Evolutionary conservation across 2,797 vertebrate species (phyloP), one percentile per base, ranked within the genome.

Genomic region (Acrossocheilus fasciatus): DNA sequence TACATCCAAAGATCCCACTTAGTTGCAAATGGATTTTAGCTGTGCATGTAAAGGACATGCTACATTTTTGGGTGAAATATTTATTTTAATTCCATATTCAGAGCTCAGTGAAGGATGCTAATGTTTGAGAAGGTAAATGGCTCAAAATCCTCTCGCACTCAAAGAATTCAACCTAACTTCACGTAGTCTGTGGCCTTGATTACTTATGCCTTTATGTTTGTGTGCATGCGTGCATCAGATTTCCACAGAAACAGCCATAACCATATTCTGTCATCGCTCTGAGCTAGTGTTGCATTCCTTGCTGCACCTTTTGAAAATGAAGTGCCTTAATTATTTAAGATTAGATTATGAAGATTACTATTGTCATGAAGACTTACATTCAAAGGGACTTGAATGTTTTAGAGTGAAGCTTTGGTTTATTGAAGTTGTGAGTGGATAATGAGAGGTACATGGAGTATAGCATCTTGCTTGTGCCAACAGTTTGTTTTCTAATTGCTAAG

Each of bases 1-100:
- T 93, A 89, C 89, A 90, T 91, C 91, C 94, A 94, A 94, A 94
- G 94, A 95, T 89, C 73, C 57, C 68, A 43, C 34, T 47, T 81
- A 26, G 68, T 68, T 86, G 81, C 26, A 39, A 72, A 43, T 64
- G 39, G 57, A 43, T 72, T 82, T 52, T 43, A 80, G 74, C 47
- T 69, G 57, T 2, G 50, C 75, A 57, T 45, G 73, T 83, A 54
- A 76, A 47, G 54, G 34, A 54, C 34, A 75, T 57, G 43, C 57
- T 57, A 54, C 26, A 52, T 62, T 62, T 47, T 41, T 8, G 43
- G 15, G 23, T 41, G 66, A 82, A 82, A 23, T n/a, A 7, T 72
- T 23, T 2, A 2, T 57, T 72, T 70, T 52, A 36, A 4, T 64
- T 50, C 39, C 41, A 26, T 9, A 52, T 64, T 74, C 18, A 52